Base-by-base conservation (phyloP, 2,888 invertebrate genomes). In the Meteorus colon region DNA sequence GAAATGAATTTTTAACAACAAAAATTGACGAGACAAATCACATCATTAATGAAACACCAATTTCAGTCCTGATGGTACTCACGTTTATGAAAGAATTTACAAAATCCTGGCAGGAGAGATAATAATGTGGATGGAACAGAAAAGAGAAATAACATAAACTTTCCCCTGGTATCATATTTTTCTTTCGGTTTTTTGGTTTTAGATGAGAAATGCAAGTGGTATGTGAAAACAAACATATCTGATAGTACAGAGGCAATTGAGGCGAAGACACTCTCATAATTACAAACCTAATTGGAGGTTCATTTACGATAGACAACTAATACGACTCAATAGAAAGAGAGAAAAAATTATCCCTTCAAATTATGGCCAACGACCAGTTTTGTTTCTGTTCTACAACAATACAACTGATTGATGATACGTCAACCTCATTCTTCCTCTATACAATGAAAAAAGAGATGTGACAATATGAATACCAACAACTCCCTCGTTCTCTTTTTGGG, bases 41-140 rank as follows among this genome's bases (percentile, higher is more conserved):
- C 70, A 67, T 75, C 48, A 74, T 59, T n/a, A 62, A 77, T 74
- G 75, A 69, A 80, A 81, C 78, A 82, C 79, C 79, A 80, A 78
- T 66, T 78, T 73, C 68, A 78, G 74, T 69, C 77, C 79, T 74
- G 75, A 75, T 77, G 79, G 84, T 92, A 92, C 92, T 92, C 91
- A 92, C 92, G 91, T 92, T 92, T 91, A 86, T 90, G 91, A 90
- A 83, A 83, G 83, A 82, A 84, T 83, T 83, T 85, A 84, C 90
- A 90, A 89, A 91, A 90, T 91, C 91, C 92, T 91, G 84, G 82
- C 83, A 82, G 83, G 78, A 82, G 83, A 83, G 55, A 55, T 55
- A 84, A 81, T 79, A 91, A 84, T 83, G 84, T 80, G 83, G 85
- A 85, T 85, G 86, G 82, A 87, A 87, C 87, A 87, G 86, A 87